Percentiles rank a stretch among this genome's conserved stretches.
These are phyloP conservation scores for Andrena praecox DNA, from an alignment of 2,888 invertebrate species.

Conservation along the genomic window DNA sequence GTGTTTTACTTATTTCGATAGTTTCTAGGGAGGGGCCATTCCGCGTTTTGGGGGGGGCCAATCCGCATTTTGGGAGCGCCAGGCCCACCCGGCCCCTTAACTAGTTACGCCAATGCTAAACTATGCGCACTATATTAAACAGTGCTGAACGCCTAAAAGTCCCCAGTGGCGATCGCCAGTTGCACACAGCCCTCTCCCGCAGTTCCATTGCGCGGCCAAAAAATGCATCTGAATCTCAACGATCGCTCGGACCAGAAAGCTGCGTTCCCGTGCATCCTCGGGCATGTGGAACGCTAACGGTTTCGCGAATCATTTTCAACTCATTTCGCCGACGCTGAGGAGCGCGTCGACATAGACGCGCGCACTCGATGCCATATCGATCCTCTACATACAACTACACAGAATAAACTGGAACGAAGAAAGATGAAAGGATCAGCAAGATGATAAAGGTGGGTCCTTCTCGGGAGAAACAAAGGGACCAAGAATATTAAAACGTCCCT, in stretches of 20 bases:
- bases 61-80: too few species aligned
- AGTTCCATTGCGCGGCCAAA: neutral
- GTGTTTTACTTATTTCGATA: too few species aligned
- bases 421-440: neutral
- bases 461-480: neutral
- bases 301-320: conserved; percentile 49
- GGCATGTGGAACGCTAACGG: conserved; percentile 58
- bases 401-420: neutral
- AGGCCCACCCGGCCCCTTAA: too few species aligned
- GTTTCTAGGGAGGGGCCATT: too few species aligned
- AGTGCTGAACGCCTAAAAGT: neutral
- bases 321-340: conserved; percentile 24
- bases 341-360: neutral
- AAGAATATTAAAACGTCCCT: conserved; percentile 39
- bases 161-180: neutral
- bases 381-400: neutral
- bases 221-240: conserved; percentile 2
- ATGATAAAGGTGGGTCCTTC: conserved; percentile 18
- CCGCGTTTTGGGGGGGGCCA: too few species aligned
- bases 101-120: too few species aligned
- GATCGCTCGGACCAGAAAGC: neutral
- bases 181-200: neutral
- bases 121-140: too few species aligned
- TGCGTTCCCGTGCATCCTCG: conserved; percentile 19
- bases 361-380: conserved; percentile 10